Evolutionary conservation across 2,797 vertebrate species (phyloP), one percentile per base, ranked within the genome.

Genomic region (Luscinia megarhynchos): DNA sequence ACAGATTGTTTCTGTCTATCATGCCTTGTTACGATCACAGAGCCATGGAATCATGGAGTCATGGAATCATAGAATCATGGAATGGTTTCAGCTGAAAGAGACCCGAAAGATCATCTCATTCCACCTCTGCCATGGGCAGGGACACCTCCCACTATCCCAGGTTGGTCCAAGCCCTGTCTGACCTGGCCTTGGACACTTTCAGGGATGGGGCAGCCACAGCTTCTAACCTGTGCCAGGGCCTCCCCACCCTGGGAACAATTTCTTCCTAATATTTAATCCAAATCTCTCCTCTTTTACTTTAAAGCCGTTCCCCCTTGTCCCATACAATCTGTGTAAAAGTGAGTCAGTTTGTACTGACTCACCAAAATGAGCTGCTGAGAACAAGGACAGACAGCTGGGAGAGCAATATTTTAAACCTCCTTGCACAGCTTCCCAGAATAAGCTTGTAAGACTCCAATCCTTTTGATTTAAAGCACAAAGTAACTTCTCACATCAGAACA

Each of bases 131-230:
- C 34, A 36, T 11, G 9, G 12, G 1, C 29, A 58, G 29, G 10
- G 29, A 19, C 23, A n/a, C 8, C 17, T 89, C 34, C 20, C 14
- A 13, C 12, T 46, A 7, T 1, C 6, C n/a, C 79, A 46, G 38
- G 7, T 3, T 72, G 7, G 34, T 66, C 11, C 3, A 7, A 63
- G 9, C 0, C 11, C 19, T 0, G 0, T 53, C 72, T 26, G 34
- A 2, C 10, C 45, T 48, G 24, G 10, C 30, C 15, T 32, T 59
- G n/a, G 1, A 13, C 40, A 34, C 22, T 41, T 17, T 26, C 66
- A 66, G 21, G 22, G 2, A 17, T 22, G 23, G 16, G 8, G 6
- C 40, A 59, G 7, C 30, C 51, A 41, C 40, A 64, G 22, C 18
- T 66, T 46, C 46, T 48, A 64, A 0, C 24, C 21, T 58, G 6